A percentile compares a stretch with the other conserved stretches of the same genome.
These are phyloP conservation scores for Colossoma macropomum DNA, from an alignment of 2,113 vertebrate species.

Conservation along the genomic window DNA sequence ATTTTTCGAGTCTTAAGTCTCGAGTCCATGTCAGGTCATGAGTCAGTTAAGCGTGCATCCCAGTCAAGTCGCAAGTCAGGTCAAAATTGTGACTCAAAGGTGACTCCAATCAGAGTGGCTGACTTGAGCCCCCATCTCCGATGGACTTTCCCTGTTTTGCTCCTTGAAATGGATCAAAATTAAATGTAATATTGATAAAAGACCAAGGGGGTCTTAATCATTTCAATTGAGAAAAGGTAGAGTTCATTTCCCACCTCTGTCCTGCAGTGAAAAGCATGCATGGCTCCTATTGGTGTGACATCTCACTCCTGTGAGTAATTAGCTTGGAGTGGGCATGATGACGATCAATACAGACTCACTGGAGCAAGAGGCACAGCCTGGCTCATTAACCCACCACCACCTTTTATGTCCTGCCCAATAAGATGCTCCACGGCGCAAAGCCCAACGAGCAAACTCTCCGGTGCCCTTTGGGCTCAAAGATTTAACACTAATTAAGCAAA, in stretches of 20 bases:
- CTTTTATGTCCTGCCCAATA: neutral
- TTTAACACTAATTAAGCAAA: constrained; percentile 4
- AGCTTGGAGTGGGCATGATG: neutral
- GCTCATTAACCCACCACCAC: constrained; percentile 24
- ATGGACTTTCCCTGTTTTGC: no score
- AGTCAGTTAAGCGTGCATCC: no score
- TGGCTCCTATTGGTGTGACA: neutral
- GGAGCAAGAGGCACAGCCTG: neutral
- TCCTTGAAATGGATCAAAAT: no score
- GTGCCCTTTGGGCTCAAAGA: neutral
- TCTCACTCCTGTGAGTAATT: constrained; percentile 17
- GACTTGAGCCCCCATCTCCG: no score
- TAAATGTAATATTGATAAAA: neutral
- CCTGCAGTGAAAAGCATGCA: neutral
- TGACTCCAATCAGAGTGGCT: no score
- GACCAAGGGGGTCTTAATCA: neutral
- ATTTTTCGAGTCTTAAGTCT: no score
- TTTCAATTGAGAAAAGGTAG: neutral
- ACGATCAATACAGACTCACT: constrained; percentile 28
- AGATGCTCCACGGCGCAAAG: neutral
- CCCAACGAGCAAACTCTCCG: neutral
- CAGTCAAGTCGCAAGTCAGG: no score
- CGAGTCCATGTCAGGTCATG: no score
- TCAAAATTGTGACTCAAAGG: no score
- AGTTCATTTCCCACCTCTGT: neutral